Percentiles rank a stretch among this genome's conserved stretches.
phyloP scores from a whole-genome alignment of 2,888 invertebrate genomes.

The Synergus japonicus region DNA sequence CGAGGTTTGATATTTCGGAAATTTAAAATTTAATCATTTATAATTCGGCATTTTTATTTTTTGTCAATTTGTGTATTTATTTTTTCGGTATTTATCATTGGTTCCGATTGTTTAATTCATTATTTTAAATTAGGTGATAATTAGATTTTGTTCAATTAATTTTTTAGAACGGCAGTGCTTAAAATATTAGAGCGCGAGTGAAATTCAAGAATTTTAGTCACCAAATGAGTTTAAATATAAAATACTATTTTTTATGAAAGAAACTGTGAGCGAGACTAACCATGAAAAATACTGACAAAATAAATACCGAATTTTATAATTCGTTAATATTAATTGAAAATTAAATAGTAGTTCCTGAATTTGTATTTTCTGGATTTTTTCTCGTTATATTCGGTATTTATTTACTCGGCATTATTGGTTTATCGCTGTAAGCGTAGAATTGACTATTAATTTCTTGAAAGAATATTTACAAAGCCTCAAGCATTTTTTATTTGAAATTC shows the following conservation, averaged over 20 bases:
- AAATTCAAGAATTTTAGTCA: background rate
- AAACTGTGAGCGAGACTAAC: background rate
- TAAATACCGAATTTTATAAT: too few relatives aligned
- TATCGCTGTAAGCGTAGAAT: background rate
- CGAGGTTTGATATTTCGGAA: background rate
- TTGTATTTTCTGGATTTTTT: too few relatives aligned
- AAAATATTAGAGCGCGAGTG: constrained; percentile 7
- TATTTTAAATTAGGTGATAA: constrained; percentile 31
- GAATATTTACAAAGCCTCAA: constrained; percentile 17
- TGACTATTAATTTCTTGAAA: background rate
- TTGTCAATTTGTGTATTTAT: background rate
- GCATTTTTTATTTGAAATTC: constrained; percentile 4
- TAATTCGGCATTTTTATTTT: background rate
- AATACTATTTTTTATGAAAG: background rate
- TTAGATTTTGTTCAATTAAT: constrained; percentile 3
- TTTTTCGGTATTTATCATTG: background rate
- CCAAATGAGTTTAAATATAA: background rate
- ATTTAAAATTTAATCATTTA: too few relatives aligned
- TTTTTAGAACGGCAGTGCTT: constrained; percentile 21
- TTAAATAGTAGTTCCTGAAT: too few relatives aligned
- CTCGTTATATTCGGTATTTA: too few relatives aligned
- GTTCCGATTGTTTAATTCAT: constrained; percentile 5
- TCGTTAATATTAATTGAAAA: too few relatives aligned
- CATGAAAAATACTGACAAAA: too few relatives aligned
- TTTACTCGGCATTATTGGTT: background rate